phyloP scores from a whole-genome alignment of 2,113 vertebrate genomes.

The Natator depressus region DNA sequence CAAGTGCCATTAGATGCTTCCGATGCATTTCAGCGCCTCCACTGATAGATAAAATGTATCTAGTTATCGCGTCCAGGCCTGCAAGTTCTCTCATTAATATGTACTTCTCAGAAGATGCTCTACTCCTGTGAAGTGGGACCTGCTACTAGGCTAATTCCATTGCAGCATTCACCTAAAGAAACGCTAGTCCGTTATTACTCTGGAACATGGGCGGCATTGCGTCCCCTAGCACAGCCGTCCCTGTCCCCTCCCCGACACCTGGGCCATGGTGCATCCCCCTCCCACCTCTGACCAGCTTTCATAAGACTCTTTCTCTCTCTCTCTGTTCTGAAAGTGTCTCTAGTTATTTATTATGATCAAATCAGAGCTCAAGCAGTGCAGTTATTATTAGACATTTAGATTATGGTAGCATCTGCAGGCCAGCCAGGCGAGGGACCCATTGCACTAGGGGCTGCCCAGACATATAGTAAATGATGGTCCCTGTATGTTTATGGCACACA shows the following conservation, averaged over 20 bases:
- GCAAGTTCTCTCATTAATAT: constrained; percentile 72
- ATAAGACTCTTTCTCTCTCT: background rate
- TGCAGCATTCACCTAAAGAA: background rate
- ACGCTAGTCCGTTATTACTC: background rate
- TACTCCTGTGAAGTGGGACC: rapidly evolving
- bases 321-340: background rate
- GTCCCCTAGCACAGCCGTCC: too few species aligned
- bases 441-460: background rate
- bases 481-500: background rate
- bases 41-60: constrained; percentile 53
- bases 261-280: too few species aligned
- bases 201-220: too few species aligned
- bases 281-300: background rate
- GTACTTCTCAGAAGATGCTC: constrained; percentile 4
- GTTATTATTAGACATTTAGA: background rate
- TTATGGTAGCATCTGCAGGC: background rate
- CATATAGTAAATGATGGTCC: background rate
- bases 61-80: background rate
- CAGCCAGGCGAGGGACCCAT: background rate
- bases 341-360: background rate
- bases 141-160: background rate
- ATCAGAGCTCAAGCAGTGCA: background rate
- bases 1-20: constrained; percentile 66
- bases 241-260: too few species aligned
- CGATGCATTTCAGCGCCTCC: constrained; percentile 18